A percentile compares a stretch with the other conserved stretches of the same genome.
Conservation (phyloP, 1,140 invertebrate species). For the Nasonia longicornis region DNA sequence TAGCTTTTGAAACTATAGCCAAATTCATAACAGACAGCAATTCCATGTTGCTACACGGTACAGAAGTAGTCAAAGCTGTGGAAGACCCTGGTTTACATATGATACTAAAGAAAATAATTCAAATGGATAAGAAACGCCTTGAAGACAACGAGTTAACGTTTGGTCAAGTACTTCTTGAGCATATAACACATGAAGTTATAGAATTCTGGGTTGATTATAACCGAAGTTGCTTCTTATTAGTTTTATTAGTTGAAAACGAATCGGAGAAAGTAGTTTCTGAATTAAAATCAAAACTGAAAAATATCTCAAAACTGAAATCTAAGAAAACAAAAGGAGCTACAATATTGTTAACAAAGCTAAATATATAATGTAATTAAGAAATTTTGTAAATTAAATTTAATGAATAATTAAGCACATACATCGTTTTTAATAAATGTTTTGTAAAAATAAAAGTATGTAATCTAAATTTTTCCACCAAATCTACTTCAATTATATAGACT, state of each 20-base stretch:
- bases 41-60: slow-evolving; percentile 65
- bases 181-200: slow-evolving; percentile 64
- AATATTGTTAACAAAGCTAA: slow-evolving; percentile 70
- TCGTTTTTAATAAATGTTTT: slow-evolving; percentile 13
- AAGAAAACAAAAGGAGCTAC: slow-evolving; percentile 67
- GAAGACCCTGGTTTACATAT: slow-evolving; percentile 86
- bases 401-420: slow-evolving; percentile 9
- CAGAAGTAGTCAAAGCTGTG: slow-evolving; percentile 68
- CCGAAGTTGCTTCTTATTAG: slow-evolving; percentile 74
- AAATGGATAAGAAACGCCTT: slow-evolving; percentile 71
- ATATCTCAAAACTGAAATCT: slow-evolving; percentile 53
- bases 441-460: not conserved
- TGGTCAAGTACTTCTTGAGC: slow-evolving; percentile 63
- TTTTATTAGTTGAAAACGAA: slow-evolving; percentile 70
- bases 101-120: slow-evolving; percentile 83
- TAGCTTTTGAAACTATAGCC: slow-evolving; percentile 66
- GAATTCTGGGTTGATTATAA: slow-evolving; percentile 72
- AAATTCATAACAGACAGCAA: slow-evolving; percentile 65
- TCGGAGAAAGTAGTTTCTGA: slow-evolving; percentile 34
- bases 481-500: not conserved
- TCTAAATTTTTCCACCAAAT: not conserved
- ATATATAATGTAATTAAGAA: slow-evolving; percentile 18
- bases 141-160: slow-evolving; percentile 64
- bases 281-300: slow-evolving; percentile 50
- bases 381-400: slow-evolving; percentile 29